These are phyloP conservation scores for Gymnodraco acuticeps DNA, from an alignment of 2,797 vertebrate species.

Conservation along the genomic window DNA sequence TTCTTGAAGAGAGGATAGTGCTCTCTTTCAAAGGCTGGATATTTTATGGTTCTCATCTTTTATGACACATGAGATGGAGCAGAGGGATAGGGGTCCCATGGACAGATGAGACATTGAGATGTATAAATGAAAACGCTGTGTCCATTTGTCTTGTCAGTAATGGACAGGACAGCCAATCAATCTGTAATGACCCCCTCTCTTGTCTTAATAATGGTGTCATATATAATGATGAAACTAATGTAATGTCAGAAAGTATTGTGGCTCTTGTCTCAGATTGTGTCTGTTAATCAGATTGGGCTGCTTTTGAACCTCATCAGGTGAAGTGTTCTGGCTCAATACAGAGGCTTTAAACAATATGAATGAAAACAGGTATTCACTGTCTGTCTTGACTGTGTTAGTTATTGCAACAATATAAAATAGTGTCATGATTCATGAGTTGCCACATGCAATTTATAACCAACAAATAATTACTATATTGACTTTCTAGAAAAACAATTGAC, in stretches of 20 bases:
- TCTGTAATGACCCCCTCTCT: conserved; percentile 40
- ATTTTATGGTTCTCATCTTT: conserved; percentile 32
- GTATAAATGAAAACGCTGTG: conserved; percentile 34
- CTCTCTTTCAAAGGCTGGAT: conserved; percentile 32
- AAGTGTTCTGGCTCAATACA: not conserved
- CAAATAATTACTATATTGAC: not conserved
- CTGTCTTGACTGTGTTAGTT: not conserved
- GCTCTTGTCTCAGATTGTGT: conserved; percentile 39
- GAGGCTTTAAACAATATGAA: not conserved
- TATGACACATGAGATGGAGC: conserved; percentile 46
- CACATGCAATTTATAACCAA: not conserved
- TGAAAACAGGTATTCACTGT: not conserved
- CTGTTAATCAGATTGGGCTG: conserved; percentile 32
- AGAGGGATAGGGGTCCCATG: conserved; percentile 24
- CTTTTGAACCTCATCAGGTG: conserved; percentile 20
- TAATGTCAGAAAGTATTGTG: conserved; percentile 40
- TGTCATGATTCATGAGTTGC: not conserved
- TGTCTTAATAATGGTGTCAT: conserved; percentile 49
- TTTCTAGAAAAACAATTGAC: not conserved
- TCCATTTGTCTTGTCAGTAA: conserved; percentile 51
- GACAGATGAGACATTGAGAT: conserved; percentile 41
- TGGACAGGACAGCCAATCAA: conserved; percentile 35
- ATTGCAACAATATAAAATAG: not conserved
- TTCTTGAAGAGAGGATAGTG: conserved; percentile 15
- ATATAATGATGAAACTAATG: conserved; percentile 51